These are phyloP conservation scores for Callipepla californica DNA, from an alignment of 2,113 vertebrate genomes.

Conservation along the genomic window DNA sequence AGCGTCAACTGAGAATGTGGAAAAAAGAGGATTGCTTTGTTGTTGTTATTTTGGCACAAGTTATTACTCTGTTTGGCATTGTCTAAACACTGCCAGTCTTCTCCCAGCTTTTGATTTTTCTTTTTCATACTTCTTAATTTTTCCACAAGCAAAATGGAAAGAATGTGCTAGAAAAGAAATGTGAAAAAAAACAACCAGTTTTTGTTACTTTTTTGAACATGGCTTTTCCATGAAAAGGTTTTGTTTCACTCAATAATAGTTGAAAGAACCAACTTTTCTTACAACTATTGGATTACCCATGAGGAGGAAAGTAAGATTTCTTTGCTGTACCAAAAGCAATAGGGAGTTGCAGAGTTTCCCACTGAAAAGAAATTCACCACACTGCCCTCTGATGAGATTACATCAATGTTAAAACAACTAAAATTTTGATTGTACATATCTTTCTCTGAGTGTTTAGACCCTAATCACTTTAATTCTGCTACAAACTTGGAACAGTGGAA, in stretches of 20 bases:
- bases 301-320: background rate
- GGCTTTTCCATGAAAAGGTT: background rate
- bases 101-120: accelerated
- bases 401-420: background rate
- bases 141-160: background rate
- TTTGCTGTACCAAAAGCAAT: background rate
- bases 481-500: background rate
- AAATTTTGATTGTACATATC: background rate
- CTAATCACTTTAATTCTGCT: background rate
- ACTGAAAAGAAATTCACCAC: background rate
- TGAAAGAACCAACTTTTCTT: background rate
- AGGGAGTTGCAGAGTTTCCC: background rate
- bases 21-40: background rate
- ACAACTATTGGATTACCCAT: background rate
- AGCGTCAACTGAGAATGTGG: background rate
- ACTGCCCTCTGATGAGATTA: background rate
- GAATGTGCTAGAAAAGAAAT: background rate
- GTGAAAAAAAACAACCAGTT: background rate
- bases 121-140: background rate
- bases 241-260: background rate
- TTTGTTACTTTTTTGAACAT: background rate
- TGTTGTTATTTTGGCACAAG: background rate
- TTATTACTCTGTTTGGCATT: background rate
- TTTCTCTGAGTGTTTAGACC: background rate
- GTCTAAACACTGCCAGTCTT: background rate